These are phyloP conservation scores for Noctilio leporinus DNA, from an alignment of 2,113 vertebrate genomes.

Conservation along the genomic window DNA sequence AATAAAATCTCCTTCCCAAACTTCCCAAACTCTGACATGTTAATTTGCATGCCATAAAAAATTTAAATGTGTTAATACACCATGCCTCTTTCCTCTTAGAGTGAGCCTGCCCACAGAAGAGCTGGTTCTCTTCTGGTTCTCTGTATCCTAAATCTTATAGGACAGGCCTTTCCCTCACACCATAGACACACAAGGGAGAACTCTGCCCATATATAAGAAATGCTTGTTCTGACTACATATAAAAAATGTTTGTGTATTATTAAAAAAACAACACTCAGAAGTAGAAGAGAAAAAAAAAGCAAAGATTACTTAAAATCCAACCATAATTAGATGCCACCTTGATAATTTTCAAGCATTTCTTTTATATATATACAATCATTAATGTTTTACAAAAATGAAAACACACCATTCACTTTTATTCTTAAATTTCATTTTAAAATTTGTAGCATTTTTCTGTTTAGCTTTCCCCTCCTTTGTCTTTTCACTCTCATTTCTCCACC, in stretches of 20 bases:
- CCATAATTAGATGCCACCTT: background rate
- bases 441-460: background rate
- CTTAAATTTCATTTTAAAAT: background rate
- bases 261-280: background rate
- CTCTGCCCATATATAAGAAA: background rate
- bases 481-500: background rate
- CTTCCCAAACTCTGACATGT: background rate
- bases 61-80: background rate
- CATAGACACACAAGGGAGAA: too few species aligned
- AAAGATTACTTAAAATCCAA: background rate
- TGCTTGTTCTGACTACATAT: background rate
- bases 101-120: background rate
- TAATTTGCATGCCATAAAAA: background rate
- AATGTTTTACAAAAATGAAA: background rate
- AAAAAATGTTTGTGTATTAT: background rate
- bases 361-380: background rate
- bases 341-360: background rate
- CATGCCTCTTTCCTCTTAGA: background rate
- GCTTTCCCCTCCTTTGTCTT: background rate
- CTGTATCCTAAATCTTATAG: too few species aligned
- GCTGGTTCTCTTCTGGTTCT: background rate
- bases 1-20: background rate
- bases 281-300: background rate
- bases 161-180: rapidly evolving
- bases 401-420: background rate